Conservation (phyloP, 1,140 invertebrate species). For the Bombus consobrinus region DNA sequence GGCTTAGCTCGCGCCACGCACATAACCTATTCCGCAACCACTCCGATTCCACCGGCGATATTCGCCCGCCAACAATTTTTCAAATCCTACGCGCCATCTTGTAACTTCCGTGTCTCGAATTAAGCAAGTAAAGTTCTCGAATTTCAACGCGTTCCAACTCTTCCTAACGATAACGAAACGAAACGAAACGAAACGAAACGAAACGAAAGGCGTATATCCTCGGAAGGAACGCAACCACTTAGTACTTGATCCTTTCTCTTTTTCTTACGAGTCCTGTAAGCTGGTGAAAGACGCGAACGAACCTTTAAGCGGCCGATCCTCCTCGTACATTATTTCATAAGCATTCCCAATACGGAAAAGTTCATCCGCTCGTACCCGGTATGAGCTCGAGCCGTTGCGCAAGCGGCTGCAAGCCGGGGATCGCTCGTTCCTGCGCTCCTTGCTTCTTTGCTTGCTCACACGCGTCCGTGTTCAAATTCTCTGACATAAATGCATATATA, state of each 20-base stretch:
- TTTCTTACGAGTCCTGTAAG: slow-evolving; percentile 36
- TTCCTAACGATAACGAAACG: background rate
- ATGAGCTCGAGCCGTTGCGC: slow-evolving; percentile 63
- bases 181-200: too few relatives aligned
- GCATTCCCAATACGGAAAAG: slow-evolving; percentile 79
- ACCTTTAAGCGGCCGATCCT: slow-evolving; percentile 70
- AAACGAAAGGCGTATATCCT: too few relatives aligned
- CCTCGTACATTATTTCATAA: slow-evolving; percentile 78
- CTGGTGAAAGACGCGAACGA: slow-evolving; percentile 68
- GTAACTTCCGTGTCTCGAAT: too few relatives aligned
- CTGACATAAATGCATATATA: slow-evolving; percentile 2
- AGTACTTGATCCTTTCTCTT: slow-evolving; percentile 64
- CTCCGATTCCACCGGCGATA: rapidly evolving
- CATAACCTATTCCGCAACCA: slow-evolving; percentile 25
- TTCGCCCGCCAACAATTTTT: background rate
- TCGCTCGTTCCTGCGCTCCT: slow-evolving; percentile 1
- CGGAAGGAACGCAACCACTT: slow-evolving; percentile 30
- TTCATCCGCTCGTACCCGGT: slow-evolving; percentile 70
- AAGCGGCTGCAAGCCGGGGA: slow-evolving; percentile 48
- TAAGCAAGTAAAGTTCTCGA: too few relatives aligned
- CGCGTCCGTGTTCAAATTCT: slow-evolving; percentile 27
- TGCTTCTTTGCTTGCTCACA: background rate
- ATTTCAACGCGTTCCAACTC: background rate
- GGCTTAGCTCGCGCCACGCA: background rate
- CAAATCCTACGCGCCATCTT: background rate